These are phyloP conservation scores for Brachyalestes nurse DNA, from an alignment of 2,797 vertebrate species.

Conservation along the genomic window DNA sequence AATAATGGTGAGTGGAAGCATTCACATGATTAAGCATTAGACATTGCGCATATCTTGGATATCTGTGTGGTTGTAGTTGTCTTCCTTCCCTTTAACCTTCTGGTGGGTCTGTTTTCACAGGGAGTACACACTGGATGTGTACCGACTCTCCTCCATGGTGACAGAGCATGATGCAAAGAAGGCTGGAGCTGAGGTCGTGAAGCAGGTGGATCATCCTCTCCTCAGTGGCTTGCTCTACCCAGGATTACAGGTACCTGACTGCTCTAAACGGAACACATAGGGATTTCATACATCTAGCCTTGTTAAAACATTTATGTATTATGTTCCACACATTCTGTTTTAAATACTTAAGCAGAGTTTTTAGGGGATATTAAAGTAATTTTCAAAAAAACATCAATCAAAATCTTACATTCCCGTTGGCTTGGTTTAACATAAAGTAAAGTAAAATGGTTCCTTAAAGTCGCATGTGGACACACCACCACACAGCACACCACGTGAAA, in stretches of 20 bases:
- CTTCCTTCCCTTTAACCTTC: not conserved
- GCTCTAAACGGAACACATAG: not conserved
- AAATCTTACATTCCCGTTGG: too few species aligned
- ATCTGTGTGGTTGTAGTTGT: too few species aligned
- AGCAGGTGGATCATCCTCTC: conserved; percentile 96
- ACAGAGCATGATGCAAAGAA: conserved; percentile 98
- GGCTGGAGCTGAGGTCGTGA: conserved; percentile 96
- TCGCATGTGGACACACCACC: too few species aligned
- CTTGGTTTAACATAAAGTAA: too few species aligned
- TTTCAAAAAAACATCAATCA: not conserved
- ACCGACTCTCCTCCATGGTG: conserved; percentile 91
- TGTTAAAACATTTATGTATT: not conserved
- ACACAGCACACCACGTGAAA: too few species aligned
- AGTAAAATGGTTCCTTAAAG: too few species aligned
- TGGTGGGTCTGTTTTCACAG: conserved; percentile 65
- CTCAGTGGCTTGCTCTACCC: conserved; percentile 96
- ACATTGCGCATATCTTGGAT: not conserved
- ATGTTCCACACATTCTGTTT: not conserved
- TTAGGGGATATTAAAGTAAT: not conserved
- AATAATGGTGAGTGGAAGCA: not conserved
- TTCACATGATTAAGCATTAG: not conserved
- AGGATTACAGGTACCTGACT: conserved; percentile 86
- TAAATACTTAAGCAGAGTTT: not conserved
- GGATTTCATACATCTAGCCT: not conserved
- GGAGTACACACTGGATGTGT: conserved; percentile 95